Conservation (phyloP, 2,797 vertebrate genomes). For the Pipistrellus pipistrellus region DNA sequence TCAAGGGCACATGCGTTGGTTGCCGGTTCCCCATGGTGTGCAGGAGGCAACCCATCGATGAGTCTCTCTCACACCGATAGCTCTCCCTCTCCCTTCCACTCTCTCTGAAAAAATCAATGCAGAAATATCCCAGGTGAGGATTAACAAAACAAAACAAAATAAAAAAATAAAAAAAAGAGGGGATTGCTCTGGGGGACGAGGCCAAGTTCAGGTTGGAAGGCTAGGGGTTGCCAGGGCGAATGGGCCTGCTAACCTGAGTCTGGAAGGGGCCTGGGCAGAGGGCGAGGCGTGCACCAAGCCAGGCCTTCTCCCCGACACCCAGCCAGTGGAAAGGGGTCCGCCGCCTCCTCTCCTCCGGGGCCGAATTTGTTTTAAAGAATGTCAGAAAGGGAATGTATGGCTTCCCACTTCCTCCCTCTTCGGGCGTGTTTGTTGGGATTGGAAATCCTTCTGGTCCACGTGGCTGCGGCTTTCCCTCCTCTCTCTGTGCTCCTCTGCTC, state of each 20-base stretch:
- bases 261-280: slow-evolving; percentile 63
- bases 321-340: background rate
- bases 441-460: background rate
- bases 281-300: background rate
- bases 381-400: slow-evolving; percentile 68
- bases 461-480: background rate
- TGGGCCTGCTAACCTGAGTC: slow-evolving; percentile 31
- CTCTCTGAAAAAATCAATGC: no score
- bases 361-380: slow-evolving; percentile 71
- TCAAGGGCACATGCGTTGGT: no score
- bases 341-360: background rate
- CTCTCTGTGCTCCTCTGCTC: slow-evolving; percentile 12
- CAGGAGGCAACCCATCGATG: no score
- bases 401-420: slow-evolving; percentile 76
- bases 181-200: no score
- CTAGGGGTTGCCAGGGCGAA: background rate
- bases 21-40: no score
- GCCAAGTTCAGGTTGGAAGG: background rate
- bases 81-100: no score
- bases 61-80: no score
- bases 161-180: no score
- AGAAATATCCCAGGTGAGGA: no score
- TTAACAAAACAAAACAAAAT: no score
- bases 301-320: background rate
- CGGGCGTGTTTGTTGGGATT: slow-evolving; percentile 76